Percentiles rank a stretch among this genome's conserved stretches.
Conservation (phyloP, 2,888 invertebrate species). For the Pyrochroa serraticornis region DNA sequence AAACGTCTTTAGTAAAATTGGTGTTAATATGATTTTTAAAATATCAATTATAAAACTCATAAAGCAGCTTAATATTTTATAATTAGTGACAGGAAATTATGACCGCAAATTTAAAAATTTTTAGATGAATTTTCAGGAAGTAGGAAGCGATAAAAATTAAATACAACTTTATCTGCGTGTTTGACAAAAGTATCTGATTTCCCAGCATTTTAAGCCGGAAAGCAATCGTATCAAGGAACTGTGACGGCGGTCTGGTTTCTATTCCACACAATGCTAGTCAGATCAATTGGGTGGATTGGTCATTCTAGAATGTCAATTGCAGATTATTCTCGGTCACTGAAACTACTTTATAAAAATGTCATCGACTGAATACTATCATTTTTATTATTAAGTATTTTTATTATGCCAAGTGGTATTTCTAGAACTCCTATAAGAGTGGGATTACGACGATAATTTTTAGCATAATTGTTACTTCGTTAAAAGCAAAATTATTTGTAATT, state of each 20-base stretch:
- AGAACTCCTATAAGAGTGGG: too few species aligned
- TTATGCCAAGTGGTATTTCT: too few species aligned
- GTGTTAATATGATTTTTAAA: too few species aligned
- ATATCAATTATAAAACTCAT: too few species aligned
- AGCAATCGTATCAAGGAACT: constrained; percentile 27
- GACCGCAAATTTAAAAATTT: too few species aligned
- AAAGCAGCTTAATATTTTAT: too few species aligned
- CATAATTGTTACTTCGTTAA: too few species aligned
- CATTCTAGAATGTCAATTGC: constrained; percentile 33
- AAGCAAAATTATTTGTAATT: too few species aligned
- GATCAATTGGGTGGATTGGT: constrained; percentile 35
- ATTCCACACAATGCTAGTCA: constrained; percentile 30
- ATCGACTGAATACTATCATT: constrained; percentile 22
- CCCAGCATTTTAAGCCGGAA: constrained; percentile 18
- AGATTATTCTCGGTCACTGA: constrained; percentile 24
- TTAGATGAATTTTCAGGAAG: too few species aligned
- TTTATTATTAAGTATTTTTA: not conserved
- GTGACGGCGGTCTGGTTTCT: constrained; percentile 24
- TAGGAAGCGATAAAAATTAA: not conserved
- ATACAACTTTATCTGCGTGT: not conserved
- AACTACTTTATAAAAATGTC: constrained; percentile 30
- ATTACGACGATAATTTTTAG: too few species aligned
- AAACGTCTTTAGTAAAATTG: too few species aligned
- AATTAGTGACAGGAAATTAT: too few species aligned
- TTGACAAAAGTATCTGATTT: not conserved